A percentile compares a stretch with the other conserved stretches of the same genome.
Conservation (phyloP, 2,888 invertebrate genomes). For the Choreutis nemorana region DNA sequence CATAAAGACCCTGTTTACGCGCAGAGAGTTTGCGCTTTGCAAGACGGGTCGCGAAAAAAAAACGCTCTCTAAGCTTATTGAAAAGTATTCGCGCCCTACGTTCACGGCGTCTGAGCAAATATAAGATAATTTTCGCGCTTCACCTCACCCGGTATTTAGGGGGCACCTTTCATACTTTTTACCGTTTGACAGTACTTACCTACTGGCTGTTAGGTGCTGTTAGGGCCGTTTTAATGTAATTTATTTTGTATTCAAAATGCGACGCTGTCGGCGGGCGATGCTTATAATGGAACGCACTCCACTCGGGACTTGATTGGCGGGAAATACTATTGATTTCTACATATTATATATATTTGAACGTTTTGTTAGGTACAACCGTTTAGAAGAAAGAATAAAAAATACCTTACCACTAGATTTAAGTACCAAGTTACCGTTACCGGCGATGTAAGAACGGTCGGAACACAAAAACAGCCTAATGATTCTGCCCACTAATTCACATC, state of each 20-base stretch:
- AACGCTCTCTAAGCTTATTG: slow-evolving; percentile 63
- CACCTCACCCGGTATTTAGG: slow-evolving; percentile 64
- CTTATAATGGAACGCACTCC: slow-evolving; percentile 7
- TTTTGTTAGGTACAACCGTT: no score
- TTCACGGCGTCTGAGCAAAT: slow-evolving; percentile 65
- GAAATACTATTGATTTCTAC: no score
- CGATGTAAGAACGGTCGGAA: no score
- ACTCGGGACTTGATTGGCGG: slow-evolving; percentile 3
- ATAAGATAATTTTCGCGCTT: slow-evolving; percentile 66
- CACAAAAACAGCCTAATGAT: no score
- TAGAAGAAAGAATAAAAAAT: no score
- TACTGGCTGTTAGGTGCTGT: slow-evolving; percentile 14
- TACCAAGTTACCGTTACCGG: no score
- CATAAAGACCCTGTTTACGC: slow-evolving; percentile 45
- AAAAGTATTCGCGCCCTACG: slow-evolving; percentile 64
- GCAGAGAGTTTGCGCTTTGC: slow-evolving; percentile 40
- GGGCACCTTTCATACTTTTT: slow-evolving; percentile 65
- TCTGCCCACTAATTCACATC: no score
- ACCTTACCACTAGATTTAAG: no score
- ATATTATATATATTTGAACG: no score
- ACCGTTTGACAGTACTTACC: slow-evolving; percentile 51
- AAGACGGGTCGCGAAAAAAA: slow-evolving; percentile 55
- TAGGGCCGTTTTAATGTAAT: slow-evolving; percentile 45
- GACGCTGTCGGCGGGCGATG: slow-evolving; percentile 22
- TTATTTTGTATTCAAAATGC: slow-evolving; percentile 56